A percentile compares a stretch with the other conserved stretches of the same genome.
Conservation (phyloP, 1,140 invertebrate genomes). For the Araneus ventricosus region DNA sequence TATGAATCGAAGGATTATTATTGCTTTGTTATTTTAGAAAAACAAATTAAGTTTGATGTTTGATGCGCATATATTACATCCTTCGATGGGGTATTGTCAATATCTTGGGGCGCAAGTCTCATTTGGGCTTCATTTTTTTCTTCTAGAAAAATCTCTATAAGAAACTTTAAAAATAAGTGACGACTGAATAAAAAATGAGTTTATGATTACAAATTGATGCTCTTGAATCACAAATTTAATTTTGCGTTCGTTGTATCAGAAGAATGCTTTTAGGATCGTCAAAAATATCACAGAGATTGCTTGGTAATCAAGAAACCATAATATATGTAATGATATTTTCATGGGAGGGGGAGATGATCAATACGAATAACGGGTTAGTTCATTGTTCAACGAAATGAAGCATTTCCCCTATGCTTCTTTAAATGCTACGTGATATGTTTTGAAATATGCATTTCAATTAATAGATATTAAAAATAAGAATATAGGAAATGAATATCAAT, state of each 20-base stretch:
- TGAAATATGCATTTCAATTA: too few species aligned
- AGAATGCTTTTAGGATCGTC: neutral
- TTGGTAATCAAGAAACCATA: conserved; percentile 16
- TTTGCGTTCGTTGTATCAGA: neutral
- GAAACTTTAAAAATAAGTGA: neutral
- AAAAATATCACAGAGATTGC: neutral
- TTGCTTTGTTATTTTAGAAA: conserved; percentile 43
- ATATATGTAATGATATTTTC: conserved; percentile 18
- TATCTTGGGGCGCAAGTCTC: conserved; percentile 2
- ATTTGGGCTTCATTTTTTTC: neutral
- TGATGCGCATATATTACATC: conserved; percentile 17
- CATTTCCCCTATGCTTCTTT: neutral
- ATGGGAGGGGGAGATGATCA: neutral
- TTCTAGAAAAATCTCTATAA: neutral
- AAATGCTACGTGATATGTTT: too few species aligned
- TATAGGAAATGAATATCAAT: too few species aligned
- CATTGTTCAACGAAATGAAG: neutral
- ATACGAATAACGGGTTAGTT: neutral
- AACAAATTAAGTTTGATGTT: conserved; percentile 56
- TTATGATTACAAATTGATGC: conserved; percentile 54
- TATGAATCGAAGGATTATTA: conserved; percentile 44
- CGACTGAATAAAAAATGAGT: conserved; percentile 47
- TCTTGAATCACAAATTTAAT: conserved; percentile 39
- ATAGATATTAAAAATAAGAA: too few species aligned
- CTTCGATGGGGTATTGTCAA: neutral